Percentiles rank a stretch among this genome's conserved stretches.
phyloP scores from a whole-genome alignment of 2,113 vertebrate species.

The Mesembrinibis cayennensis region DNA sequence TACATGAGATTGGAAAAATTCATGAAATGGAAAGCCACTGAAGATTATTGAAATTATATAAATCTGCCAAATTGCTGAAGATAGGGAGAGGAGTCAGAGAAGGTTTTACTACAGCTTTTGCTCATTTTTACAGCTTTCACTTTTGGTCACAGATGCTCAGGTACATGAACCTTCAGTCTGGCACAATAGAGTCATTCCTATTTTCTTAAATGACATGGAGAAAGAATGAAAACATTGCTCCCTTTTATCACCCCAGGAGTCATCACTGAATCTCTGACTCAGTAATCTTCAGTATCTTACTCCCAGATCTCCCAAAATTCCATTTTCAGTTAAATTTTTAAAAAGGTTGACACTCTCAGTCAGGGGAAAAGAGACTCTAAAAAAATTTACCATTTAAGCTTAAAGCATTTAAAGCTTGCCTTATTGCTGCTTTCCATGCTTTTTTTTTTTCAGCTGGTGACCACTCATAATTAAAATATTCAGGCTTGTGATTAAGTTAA shows the following conservation, averaged over 20 bases:
- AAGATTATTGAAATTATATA: not conserved
- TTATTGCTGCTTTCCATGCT: not conserved
- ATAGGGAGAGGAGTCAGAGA: not conserved
- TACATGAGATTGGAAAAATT: not conserved
- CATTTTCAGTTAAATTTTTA: not conserved
- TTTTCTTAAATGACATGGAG: not conserved
- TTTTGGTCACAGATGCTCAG: not conserved
- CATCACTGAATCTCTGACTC: not conserved
- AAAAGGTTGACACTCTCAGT: not conserved
- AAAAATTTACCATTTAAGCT: not conserved
- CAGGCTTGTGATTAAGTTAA: not conserved
- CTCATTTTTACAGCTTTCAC: not conserved
- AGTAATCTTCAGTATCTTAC: not conserved
- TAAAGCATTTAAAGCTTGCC: not conserved
- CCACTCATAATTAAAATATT: not conserved
- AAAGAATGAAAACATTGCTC: not conserved
- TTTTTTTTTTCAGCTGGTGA: not conserved
- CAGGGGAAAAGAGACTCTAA: not conserved
- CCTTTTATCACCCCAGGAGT: not conserved
- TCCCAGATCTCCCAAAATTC: not conserved
- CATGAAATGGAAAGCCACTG: not conserved
- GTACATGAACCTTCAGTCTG: not conserved
- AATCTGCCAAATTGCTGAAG: not conserved
- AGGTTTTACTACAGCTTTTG: not conserved
- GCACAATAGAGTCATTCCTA: not conserved